Evolutionary conservation across 2,888 invertebrate genomes (phyloP).

Genomic region (Julus scanicus): DNA sequence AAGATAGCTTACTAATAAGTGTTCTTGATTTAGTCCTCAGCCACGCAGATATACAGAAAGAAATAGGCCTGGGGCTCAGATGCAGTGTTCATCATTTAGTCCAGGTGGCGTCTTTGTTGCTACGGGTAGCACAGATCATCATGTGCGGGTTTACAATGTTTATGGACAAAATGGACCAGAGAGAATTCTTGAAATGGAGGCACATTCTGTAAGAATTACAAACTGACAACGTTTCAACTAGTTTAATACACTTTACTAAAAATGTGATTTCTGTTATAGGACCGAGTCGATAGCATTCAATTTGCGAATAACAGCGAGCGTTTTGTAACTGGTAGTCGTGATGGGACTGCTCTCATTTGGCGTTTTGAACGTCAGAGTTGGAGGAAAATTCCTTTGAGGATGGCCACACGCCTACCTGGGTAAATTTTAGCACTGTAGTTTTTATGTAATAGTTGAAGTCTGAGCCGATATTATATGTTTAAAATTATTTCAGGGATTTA

Average conservation of each 20-base stretch:
- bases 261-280: conserved; percentile 66
- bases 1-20: not conserved
- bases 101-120: conserved; percentile 90
- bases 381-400: conserved; percentile 80
- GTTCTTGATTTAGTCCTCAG: conserved; percentile 73
- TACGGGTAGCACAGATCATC: conserved; percentile 93
- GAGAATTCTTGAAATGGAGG: conserved; percentile 78
- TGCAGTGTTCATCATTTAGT: conserved; percentile 92
- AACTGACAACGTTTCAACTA: not conserved
- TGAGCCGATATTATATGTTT: not conserved
- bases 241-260: conserved; percentile 11
- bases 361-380: conserved; percentile 89
- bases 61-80: conserved; percentile 92
- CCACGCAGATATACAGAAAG: conserved; percentile 93
- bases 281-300: conserved; percentile 94
- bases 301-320: conserved; percentile 90
- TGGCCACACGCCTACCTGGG: conserved; percentile 65
- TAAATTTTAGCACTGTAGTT: conserved; percentile 59
- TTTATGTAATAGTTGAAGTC: not conserved
- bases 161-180: conserved; percentile 80
- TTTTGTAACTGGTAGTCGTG: conserved; percentile 95
- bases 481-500: conserved; percentile 47
- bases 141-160: conserved; percentile 89
- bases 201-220: conserved; percentile 72
- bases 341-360: conserved; percentile 95